phyloP scores from a whole-genome alignment of 1,140 invertebrate species.

The Macrocentrus cingulum region DNA sequence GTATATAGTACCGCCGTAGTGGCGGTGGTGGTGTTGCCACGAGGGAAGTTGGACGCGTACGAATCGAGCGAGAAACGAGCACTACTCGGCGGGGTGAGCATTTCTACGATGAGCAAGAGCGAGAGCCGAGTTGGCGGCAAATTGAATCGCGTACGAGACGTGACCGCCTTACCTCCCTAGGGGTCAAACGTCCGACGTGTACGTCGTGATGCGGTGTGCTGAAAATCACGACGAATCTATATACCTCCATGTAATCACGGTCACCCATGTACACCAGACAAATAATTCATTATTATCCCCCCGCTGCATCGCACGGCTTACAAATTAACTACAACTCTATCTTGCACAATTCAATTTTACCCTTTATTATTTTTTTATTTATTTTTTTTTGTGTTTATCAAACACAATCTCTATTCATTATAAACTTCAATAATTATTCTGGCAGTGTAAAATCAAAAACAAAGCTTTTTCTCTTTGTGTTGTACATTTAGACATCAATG shows the following conservation, averaged over 20 bases:
- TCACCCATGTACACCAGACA: not conserved
- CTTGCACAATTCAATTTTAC: too few relatives aligned
- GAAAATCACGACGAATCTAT: slow-evolving; percentile 51
- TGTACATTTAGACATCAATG: too few relatives aligned
- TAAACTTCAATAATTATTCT: too few relatives aligned
- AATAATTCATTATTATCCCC: too few relatives aligned
- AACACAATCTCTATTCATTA: too few relatives aligned
- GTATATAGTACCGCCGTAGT: too few relatives aligned
- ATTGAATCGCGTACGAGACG: slow-evolving; percentile 56
- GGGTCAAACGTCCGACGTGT: slow-evolving; percentile 31
- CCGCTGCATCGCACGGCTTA: too few relatives aligned
- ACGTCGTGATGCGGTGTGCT: slow-evolving; percentile 39
- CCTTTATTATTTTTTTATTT: too few relatives aligned
- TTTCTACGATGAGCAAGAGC: slow-evolving; percentile 2
- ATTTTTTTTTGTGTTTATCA: too few relatives aligned
- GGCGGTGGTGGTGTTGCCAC: slow-evolving; percentile 1
- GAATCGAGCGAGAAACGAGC: not conserved
- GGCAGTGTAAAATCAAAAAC: too few relatives aligned
- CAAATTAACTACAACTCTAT: too few relatives aligned
- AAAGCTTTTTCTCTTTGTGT: too few relatives aligned
- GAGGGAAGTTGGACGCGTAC: slow-evolving; percentile 24
- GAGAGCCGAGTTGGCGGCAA: slow-evolving; percentile 38
- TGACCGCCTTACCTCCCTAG: slow-evolving; percentile 49
- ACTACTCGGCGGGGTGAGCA: not conserved
- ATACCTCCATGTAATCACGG: not conserved